Evolutionary conservation across 2,888 invertebrate species (phyloP).

Genomic region (Caenorhabditis sp.): DNA sequence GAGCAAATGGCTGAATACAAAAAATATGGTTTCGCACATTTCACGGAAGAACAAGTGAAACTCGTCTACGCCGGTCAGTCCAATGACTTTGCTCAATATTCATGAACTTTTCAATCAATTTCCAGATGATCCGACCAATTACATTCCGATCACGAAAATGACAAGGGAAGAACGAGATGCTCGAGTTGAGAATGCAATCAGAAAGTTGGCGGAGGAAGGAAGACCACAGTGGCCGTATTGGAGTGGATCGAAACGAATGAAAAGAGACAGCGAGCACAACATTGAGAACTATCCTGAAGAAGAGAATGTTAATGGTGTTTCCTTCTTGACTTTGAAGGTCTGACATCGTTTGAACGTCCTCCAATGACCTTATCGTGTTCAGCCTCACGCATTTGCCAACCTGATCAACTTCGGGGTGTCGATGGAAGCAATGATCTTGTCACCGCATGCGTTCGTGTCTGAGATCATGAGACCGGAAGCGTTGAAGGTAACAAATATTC

Average conservation of each 20-base stretch:
- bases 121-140: conserved; percentile 33
- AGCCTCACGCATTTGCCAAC: conserved; percentile 71
- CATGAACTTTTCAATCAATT: background rate
- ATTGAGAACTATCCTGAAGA: conserved; percentile 52
- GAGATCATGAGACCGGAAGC: conserved; percentile 70
- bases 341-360: background rate
- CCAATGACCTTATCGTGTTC: background rate
- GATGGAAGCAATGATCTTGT: conserved; percentile 69
- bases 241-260: conserved; percentile 21
- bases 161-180: conserved; percentile 48
- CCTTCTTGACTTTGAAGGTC: conserved; percentile 59
- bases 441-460: conserved; percentile 70
- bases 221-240: conserved; percentile 60
- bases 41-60: conserved; percentile 64
- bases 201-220: conserved; percentile 59
- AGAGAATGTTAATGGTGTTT: conserved; percentile 55
- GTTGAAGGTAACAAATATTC: conserved; percentile 46
- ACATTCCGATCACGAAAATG: conserved; percentile 35
- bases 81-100: background rate
- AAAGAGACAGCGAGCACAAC: conserved; percentile 17
- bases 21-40: conserved; percentile 63
- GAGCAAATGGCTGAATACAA: conserved; percentile 62
- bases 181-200: conserved; percentile 64
- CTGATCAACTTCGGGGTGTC: conserved; percentile 65
- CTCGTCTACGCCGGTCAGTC: conserved; percentile 59